These are phyloP conservation scores for Drosophila virilis DNA, from an alignment of 1,140 invertebrate species.

Conservation along the genomic window DNA sequence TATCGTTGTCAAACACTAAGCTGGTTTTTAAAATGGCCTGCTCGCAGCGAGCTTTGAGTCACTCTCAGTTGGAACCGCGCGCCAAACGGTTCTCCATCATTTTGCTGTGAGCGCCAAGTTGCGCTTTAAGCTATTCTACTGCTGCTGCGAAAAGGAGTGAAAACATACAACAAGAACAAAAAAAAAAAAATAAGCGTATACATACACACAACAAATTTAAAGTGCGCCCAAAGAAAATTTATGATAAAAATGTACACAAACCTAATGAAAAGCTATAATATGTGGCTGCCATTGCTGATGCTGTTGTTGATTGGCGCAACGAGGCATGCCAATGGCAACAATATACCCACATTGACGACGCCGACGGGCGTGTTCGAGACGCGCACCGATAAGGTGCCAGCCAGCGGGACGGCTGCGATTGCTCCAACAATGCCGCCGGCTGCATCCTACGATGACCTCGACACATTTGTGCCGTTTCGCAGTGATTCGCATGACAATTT, in stretches of 20 bases:
- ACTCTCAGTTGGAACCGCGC: slow-evolving; percentile 67
- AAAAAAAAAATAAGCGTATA: slow-evolving; percentile 13
- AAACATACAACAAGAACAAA: slow-evolving; percentile 37
- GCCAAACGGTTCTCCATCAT: slow-evolving; percentile 59
- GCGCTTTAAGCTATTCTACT: slow-evolving; percentile 21
- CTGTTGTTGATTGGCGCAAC: slow-evolving; percentile 29
- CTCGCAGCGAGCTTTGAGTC: slow-evolving; percentile 51
- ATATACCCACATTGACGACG: slow-evolving; percentile 63
- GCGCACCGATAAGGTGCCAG: slow-evolving; percentile 54
- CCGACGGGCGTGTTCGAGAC: slow-evolving; percentile 72
- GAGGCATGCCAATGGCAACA: slow-evolving; percentile 44
- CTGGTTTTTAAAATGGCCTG: slow-evolving; percentile 75
- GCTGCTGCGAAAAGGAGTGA: slow-evolving; percentile 30
- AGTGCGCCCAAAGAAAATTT: slow-evolving; percentile 28
- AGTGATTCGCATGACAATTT: slow-evolving; percentile 86
- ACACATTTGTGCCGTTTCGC: slow-evolving; percentile 86
- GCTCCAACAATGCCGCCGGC: slow-evolving; percentile 2
- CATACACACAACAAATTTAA: slow-evolving; percentile 23
- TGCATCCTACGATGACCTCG: slow-evolving; percentile 78
- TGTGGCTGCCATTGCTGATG: slow-evolving; percentile 38
- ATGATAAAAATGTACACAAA: slow-evolving; percentile 38
- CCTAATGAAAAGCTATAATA: slow-evolving; percentile 48
- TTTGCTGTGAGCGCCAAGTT: slow-evolving; percentile 20
- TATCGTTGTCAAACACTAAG: slow-evolving; percentile 29
- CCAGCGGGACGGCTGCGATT: slow-evolving; percentile 4